Evolutionary conservation across 2,888 invertebrate genomes (phyloP).

Genomic region (Amphiduros pacificus): DNA sequence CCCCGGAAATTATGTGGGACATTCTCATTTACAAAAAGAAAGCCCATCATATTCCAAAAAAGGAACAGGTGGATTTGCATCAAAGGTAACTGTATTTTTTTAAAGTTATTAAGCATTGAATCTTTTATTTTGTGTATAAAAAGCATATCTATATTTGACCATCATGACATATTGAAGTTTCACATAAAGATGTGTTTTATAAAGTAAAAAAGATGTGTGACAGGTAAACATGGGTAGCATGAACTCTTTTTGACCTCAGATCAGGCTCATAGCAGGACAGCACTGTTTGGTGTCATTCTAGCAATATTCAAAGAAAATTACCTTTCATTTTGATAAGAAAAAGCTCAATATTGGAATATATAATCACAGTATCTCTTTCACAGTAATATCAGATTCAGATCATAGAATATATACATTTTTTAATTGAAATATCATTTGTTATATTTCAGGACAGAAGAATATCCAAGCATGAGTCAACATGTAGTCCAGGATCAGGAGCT

Average conservation of each 20-base stretch:
- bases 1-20: slow-evolving; percentile 51
- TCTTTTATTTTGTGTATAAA: too few species aligned
- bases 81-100: slow-evolving; percentile 47
- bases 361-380: too few species aligned
- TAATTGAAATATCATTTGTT: too few species aligned
- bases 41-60: slow-evolving; percentile 52
- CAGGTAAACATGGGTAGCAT: neutral
- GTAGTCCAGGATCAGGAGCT: slow-evolving; percentile 51
- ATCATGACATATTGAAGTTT: too few species aligned
- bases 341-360: too few species aligned
- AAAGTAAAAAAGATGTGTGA: neutral
- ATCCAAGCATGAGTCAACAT: slow-evolving; percentile 34
- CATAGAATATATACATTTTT: too few species aligned
- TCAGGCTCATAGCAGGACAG: too few species aligned
- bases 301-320: neutral
- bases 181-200: too few species aligned
- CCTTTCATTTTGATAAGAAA: neutral
- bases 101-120: too few species aligned
- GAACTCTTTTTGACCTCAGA: too few species aligned
- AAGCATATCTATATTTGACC: too few species aligned
- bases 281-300: neutral
- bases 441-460: slow-evolving; percentile 41
- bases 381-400: too few species aligned
- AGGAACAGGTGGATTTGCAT: slow-evolving; percentile 58
- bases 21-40: slow-evolving; percentile 35